Evolutionary conservation across 2,888 invertebrate genomes (phyloP), one percentile per base, ranked within the genome.

Genomic region (Loripinus fragilis): DNA sequence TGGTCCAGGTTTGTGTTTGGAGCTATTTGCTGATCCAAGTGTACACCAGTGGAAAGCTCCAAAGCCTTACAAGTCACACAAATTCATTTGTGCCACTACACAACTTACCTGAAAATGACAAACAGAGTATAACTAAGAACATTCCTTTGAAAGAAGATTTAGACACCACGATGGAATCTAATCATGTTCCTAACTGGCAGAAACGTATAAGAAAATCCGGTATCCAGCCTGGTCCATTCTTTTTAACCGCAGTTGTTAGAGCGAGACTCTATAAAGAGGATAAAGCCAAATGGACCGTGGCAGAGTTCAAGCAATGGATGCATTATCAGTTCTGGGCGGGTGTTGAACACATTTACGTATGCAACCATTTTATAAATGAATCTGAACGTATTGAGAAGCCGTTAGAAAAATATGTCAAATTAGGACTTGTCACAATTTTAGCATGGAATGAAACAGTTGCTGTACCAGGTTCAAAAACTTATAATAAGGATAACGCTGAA

Each of bases 221-320:
- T 38, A 38, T 8, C 38, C 38, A 8, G n/a, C n/a, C n/a, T n/a
- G n/a, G n/a, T 38, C 38, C 23, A 15, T 55, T 52, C n/a, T 70
- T 35, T 52, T 50, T 70, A 12, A 50, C 70, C 0, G 50, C 70
- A 5, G 52, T 50, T 35, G 20, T 70, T 2, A 33, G 15, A 20
- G 52, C 35, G 5, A 10, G 70, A 10, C 48, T 70, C 20, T 52
- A 70, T 38, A n/a, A 35, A 28, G 38, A 33, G 12, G 70, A 70
- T 35, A 50, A 52, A 23, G 25, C 50, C 2, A 50, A 52, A 35
- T 35, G 48, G 33, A 70, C 70, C 3, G 33, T 50, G 15, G 30
- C 20, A 17, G 70, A 70, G 35, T n/a, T 70, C 3, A 50, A 70
- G 35, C 70, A 70, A 35, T 70, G 70, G 70, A 70, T 70, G 23